Conservation (phyloP, 2,113 vertebrate genomes). For the Haliaeetus leucogaster region DNA sequence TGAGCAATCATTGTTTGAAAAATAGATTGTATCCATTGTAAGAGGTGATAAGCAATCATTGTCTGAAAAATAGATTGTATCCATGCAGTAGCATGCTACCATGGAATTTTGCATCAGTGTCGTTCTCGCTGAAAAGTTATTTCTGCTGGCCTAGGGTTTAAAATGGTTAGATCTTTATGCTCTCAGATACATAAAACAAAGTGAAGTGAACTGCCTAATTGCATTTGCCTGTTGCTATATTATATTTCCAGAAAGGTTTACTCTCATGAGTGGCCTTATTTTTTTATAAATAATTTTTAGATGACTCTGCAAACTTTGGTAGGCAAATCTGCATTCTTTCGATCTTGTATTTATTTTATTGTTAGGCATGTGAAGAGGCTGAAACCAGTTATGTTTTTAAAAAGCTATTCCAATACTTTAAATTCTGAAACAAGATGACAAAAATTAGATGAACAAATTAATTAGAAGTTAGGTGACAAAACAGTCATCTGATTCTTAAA, state of each 20-base stretch:
- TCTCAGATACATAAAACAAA: accelerated
- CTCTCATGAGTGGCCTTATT: background rate
- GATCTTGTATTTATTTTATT: background rate
- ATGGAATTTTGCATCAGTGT: background rate
- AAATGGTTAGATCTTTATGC: background rate
- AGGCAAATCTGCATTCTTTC: background rate
- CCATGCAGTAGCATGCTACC: background rate
- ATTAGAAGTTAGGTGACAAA: background rate
- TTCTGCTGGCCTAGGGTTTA: background rate
- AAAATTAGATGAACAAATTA: background rate
- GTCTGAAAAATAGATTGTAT: background rate
- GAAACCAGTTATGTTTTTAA: background rate
- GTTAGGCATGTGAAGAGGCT: background rate
- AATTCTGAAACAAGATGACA: background rate
- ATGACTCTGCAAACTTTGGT: background rate
- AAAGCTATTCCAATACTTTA: background rate
- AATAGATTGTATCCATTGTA: background rate
- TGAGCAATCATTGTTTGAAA: background rate
- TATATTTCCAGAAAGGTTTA: background rate
- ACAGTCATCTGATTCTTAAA: background rate
- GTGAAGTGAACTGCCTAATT: background rate
- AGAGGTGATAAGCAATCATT: background rate
- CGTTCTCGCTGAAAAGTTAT: background rate
- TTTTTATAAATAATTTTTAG: background rate
- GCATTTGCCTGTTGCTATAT: background rate